Base-by-base conservation (phyloP, 2,888 invertebrate genomes). In the Idaea biselata region DNA sequence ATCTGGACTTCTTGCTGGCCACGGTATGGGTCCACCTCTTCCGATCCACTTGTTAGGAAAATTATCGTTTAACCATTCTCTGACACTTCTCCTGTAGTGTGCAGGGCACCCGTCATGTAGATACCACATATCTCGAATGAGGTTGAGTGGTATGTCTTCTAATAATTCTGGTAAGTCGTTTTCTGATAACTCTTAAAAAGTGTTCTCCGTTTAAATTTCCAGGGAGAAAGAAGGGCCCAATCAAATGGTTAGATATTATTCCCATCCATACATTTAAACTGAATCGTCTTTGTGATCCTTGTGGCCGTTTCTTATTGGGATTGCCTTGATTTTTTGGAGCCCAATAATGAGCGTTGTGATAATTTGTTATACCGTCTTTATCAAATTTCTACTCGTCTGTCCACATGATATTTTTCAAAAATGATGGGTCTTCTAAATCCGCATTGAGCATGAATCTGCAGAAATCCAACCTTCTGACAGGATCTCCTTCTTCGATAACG, bases 311-410 rank as follows among this genome's bases (percentile, higher is more conserved):
- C 63, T 70, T 70, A 63, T 73, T 72, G 17, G 75, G 73, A 66
- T 76, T 74, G 58, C 61, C 6, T 55, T n/a, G 25, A 64, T 18
- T 62, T 69, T 55, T 55, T 17, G 55, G 16, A 17, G 55, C 55
- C 55, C 55, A 55, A 55, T 55, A 55, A 7, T 55, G 55, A 8
- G 58, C 60, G 63, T 76, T 75, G 31, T 74, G 74, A 25, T 70
- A 72, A 59, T 74, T 73, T 0, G 72, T 70, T 4, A 72, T 69
- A 3, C 74, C 71, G 59, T 75, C 73, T 65, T 70, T 61, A 66
- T 75, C 70, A 64, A 76, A 76, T 66, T 75, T 74, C 1, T 71
- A 73, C 64, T 75, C 73, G 63, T 74, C 70, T 53, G 72, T 73
- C 70, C 69, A 72, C 65, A 73, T 65, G 33, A 74, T 72, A 18